Evolutionary conservation across 1,140 invertebrate genomes (phyloP).

Genomic region (Ctenoplectra terminalis): DNA sequence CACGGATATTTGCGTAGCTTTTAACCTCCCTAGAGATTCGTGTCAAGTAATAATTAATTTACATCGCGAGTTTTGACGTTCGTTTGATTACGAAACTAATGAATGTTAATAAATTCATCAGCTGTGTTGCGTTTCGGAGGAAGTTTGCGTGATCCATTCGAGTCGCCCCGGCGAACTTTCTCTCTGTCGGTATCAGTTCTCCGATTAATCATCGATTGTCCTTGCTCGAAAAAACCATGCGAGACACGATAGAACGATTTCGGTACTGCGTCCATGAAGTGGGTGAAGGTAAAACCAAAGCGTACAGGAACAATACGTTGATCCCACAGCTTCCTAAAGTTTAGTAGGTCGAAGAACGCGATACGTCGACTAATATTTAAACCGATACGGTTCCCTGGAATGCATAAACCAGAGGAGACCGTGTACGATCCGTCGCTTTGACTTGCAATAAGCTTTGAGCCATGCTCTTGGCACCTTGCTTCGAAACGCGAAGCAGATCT

Average conservation of each 20-base stretch:
- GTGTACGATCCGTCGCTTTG: not conserved
- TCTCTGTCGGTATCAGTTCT: not conserved
- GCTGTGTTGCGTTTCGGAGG: not conserved
- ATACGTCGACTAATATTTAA: too few species aligned
- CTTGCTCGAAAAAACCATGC: not conserved
- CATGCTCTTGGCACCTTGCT: not conserved
- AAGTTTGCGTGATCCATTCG: slow-evolving; percentile 10
- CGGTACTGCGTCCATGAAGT: not conserved
- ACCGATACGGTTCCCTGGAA: not conserved
- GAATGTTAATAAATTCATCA: slow-evolving; percentile 11
- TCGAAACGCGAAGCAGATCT: not conserved
- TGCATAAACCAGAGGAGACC: not conserved
- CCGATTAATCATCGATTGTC: not conserved
- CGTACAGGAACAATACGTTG: too few species aligned
- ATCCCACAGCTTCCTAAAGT: not conserved
- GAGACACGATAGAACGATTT: not conserved
- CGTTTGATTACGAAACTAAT: not conserved
- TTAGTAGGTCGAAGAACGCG: too few species aligned
- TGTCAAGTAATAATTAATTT: slow-evolving; percentile 30
- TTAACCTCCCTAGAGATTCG: not conserved
- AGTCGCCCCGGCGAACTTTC: not conserved
- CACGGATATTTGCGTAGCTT: not conserved
- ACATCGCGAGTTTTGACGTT: not conserved
- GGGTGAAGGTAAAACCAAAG: not conserved
- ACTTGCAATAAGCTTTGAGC: slow-evolving; percentile 24